phyloP scores from a whole-genome alignment of 64 coral and sea anemone species.

The Actinia equina region DNA sequence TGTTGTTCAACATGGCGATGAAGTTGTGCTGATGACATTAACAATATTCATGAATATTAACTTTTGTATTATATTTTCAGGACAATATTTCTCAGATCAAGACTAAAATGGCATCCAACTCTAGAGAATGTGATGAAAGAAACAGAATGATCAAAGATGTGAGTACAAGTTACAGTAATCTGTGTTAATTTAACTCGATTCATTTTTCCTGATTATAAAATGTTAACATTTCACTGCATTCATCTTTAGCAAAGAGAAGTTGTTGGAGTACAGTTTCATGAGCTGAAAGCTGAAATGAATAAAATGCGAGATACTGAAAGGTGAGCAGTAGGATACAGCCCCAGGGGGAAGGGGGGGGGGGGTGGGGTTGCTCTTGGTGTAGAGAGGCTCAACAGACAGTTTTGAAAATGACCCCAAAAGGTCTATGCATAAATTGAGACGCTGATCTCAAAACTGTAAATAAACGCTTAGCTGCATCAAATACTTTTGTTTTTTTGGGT shows the following conservation, averaged over 20 bases:
- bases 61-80: conserved; percentile 16
- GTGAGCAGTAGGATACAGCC: conserved; percentile 1
- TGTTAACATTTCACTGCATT: background rate
- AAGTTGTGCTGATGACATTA: too few species aligned
- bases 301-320: conserved; percentile 93
- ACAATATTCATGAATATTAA: too few species aligned
- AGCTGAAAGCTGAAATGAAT: conserved; percentile 99
- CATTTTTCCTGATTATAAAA: background rate
- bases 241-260: conserved; percentile 96
- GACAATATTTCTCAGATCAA: conserved; percentile 97
- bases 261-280: conserved; percentile 95
- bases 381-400: too few species aligned
- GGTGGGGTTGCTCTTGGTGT: too few species aligned
- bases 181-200: background rate
- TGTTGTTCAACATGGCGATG: background rate
- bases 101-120: conserved; percentile 92
- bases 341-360: too few species aligned
- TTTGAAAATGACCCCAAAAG: too few species aligned
- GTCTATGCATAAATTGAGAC: too few species aligned
- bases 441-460: too few species aligned
- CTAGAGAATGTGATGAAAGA: conserved; percentile 97
- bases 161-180: background rate
- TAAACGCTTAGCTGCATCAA: too few species aligned
- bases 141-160: conserved; percentile 98
- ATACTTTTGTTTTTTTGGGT: too few species aligned